Percentiles rank a stretch among this genome's conserved stretches.
phyloP scores from a whole-genome alignment of 1,140 invertebrate species.

The Aphaenogaster rudis region DNA sequence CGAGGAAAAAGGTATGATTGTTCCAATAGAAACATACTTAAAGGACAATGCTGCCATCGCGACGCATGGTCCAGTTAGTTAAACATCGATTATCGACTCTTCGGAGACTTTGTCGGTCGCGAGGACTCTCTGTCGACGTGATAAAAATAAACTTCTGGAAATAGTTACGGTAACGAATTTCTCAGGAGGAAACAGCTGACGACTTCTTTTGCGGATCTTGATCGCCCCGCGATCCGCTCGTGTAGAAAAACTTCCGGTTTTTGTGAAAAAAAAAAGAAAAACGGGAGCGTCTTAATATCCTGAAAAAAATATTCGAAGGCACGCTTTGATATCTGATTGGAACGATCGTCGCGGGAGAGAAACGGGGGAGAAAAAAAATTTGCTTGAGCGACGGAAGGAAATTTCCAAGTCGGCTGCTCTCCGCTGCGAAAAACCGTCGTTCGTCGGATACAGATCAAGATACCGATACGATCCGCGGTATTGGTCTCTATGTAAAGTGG shows the following conservation, averaged over 20 bases:
- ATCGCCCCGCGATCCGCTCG: slow-evolving; percentile 24
- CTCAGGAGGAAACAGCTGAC: slow-evolving; percentile 38
- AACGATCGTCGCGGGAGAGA: slow-evolving; percentile 57
- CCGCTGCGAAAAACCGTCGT: slow-evolving; percentile 51
- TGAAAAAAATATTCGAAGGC: slow-evolving; percentile 58
- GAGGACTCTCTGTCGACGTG: background rate
- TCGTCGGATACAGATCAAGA: slow-evolving; percentile 73
- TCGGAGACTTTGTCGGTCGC: background rate
- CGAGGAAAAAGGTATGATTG: background rate
- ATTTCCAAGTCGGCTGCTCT: slow-evolving; percentile 12
- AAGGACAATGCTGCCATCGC: background rate
- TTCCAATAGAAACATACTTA: background rate
- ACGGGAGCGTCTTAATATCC: slow-evolving; percentile 64
- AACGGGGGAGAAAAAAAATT: slow-evolving; percentile 35
- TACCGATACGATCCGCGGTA: slow-evolving; percentile 71
- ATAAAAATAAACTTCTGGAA: slow-evolving; percentile 1
- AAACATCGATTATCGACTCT: background rate
- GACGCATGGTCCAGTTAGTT: background rate
- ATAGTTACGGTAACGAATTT: slow-evolving; percentile 39
- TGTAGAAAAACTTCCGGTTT: slow-evolving; percentile 27
- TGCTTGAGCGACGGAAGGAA: slow-evolving; percentile 54
- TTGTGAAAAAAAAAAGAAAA: background rate
- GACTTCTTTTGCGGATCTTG: slow-evolving; percentile 41
- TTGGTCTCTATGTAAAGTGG: slow-evolving; percentile 64
- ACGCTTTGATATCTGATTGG: slow-evolving; percentile 54